Conservation (phyloP, 2,888 invertebrate species). For the Philhelius pedissequus region DNA sequence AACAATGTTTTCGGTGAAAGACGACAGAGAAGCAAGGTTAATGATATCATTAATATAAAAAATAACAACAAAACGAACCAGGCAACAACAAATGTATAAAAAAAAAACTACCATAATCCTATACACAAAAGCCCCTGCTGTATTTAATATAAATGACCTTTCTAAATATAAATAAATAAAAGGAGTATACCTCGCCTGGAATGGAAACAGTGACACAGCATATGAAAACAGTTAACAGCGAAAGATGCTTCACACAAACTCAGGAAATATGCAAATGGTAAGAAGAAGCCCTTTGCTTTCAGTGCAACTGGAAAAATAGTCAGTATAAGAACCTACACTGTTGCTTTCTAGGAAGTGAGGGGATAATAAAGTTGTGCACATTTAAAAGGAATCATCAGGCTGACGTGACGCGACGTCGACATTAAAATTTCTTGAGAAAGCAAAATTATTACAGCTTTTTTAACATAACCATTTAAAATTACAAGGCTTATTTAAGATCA, state of each 20-base stretch:
- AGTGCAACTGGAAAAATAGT: background rate
- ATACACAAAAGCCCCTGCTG: constrained; percentile 29
- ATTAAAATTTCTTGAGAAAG: background rate
- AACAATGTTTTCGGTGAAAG: background rate
- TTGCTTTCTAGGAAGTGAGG: background rate
- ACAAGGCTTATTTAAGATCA: constrained; percentile 11
- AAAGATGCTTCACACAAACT: constrained; percentile 11
- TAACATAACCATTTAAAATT: background rate
- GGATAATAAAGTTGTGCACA: background rate
- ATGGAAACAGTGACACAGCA: no score
- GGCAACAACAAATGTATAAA: background rate
- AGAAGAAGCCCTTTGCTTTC: background rate
- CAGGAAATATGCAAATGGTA: constrained; percentile 43
- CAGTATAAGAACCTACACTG: background rate
- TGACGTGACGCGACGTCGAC: no score
- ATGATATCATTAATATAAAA: constrained; percentile 35
- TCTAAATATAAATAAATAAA: background rate
- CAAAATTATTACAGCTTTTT: background rate
- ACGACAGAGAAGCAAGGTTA: constrained; percentile 40
- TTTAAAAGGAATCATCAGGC: background rate
- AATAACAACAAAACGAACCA: background rate
- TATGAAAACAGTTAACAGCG: background rate
- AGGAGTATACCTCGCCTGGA: background rate
- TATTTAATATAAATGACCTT: constrained; percentile 14
- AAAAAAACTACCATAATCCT: constrained; percentile 33